A percentile compares a stretch with the other conserved stretches of the same genome.
These are phyloP conservation scores for Pachliopta kotzebuea DNA, from an alignment of 2,888 invertebrate genomes.

Conservation along the genomic window DNA sequence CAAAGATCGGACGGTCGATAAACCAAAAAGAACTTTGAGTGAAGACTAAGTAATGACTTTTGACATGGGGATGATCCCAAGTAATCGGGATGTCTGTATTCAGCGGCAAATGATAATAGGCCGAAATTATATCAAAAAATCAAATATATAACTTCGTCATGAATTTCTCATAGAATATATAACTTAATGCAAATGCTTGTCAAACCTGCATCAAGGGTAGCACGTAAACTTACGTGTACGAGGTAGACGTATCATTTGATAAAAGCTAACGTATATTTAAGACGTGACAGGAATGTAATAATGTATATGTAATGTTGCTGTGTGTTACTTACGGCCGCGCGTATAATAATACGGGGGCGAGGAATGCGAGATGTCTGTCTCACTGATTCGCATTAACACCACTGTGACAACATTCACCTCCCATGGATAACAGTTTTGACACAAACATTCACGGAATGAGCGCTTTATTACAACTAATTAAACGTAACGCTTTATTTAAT, in stretches of 20 bases:
- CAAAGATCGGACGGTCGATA: too few relatives aligned
- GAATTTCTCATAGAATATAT: conserved; percentile 31
- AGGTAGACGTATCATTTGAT: conserved; percentile 66
- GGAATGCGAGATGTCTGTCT: conserved; percentile 41
- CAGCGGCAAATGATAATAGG: too few relatives aligned
- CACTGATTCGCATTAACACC: conserved; percentile 36
- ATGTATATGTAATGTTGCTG: conserved; percentile 42
- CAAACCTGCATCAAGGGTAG: conserved; percentile 64
- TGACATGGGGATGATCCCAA: too few relatives aligned
- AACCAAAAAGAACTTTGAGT: too few relatives aligned
- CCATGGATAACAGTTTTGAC: conserved; percentile 28
- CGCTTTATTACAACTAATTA: conserved; percentile 27
- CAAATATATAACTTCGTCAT: too few relatives aligned
- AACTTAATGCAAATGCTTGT: conserved; percentile 49
- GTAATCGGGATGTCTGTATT: too few relatives aligned
- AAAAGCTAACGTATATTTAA: conserved; percentile 52
- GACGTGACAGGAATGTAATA: conserved; percentile 74
- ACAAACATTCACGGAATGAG: conserved; percentile 23
- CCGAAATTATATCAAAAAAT: too few relatives aligned
- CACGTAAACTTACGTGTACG: conserved; percentile 60
- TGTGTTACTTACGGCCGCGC: conserved; percentile 57
- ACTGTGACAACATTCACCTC: conserved; percentile 24
- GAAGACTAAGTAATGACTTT: too few relatives aligned
- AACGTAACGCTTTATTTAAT: conserved; percentile 8
- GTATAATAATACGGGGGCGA: conserved; percentile 56